Evolutionary conservation across 2,888 invertebrate genomes (phyloP).

Genomic region (Minunthozetes semirufus): DNA sequence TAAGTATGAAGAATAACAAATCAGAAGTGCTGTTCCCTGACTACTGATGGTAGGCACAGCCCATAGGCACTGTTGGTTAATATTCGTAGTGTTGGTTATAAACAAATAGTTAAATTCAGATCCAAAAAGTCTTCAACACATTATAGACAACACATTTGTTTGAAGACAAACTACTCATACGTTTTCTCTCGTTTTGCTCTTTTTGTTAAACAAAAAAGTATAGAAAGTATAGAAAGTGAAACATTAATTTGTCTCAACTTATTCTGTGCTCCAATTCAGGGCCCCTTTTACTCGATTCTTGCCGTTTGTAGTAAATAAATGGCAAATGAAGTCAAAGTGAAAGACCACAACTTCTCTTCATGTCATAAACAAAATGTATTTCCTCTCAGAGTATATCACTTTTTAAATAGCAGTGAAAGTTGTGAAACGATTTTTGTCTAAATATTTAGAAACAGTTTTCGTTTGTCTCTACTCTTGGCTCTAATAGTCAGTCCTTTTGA

Average conservation of each 20-base stretch:
- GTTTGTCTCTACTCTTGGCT: not conserved
- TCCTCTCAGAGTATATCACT: not conserved
- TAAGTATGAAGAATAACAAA: constrained; percentile 4
- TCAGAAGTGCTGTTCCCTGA: constrained; percentile 17
- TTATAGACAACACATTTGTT: not conserved
- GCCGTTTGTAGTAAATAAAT: not conserved
- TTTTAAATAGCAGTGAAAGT: not conserved
- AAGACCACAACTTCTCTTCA: constrained; percentile 15
- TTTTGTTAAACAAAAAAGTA: not conserved
- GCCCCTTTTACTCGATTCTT: not conserved
- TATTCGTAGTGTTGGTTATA: constrained; percentile 8
- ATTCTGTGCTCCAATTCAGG: not conserved
- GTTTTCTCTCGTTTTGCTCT: not conserved
- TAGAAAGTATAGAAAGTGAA: not conserved
- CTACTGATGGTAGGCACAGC: not conserved
- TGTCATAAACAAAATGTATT: constrained; percentile 5
- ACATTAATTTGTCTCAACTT: not conserved
- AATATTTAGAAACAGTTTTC: constrained; percentile 14
- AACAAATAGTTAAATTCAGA: constrained; percentile 19
- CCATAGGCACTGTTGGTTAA: not conserved
- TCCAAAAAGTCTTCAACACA: constrained; percentile 3
- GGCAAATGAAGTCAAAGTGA: not conserved
- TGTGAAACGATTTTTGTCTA: not conserved
- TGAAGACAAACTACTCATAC: not conserved
- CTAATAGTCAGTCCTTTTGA: not conserved